Evolutionary conservation across 1,140 invertebrate species (phyloP), one percentile per base, ranked within the genome.

Genomic region (Drosophila bipectinata): DNA sequence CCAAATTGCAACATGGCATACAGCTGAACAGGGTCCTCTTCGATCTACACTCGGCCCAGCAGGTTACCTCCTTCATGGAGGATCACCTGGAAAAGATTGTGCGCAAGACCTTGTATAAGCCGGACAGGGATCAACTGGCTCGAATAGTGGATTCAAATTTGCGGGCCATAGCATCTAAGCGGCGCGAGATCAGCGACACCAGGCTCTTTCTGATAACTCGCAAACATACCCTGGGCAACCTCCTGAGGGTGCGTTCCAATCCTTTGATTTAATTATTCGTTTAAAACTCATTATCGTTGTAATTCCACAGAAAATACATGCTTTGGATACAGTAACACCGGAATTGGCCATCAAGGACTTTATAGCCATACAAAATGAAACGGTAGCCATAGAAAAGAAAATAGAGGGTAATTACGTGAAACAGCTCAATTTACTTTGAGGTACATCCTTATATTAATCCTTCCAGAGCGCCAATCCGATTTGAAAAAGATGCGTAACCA

Each of bases 131-230:
- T 0, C 6, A 14, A 10, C 9, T 80, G 1, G 24, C 14, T 6
- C 63, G 47, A 4, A 0, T 48, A 0, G 37, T 72, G 2, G 67
- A 77, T 0, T 57, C 45, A 1, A 67, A 57, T 1, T 8, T 80
- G 0, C 21, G 58, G 2, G 30, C 12, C 0, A 84, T 84, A 77
- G 2, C 3, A 1, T 12, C 32, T 8, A 71, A 58, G 0, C 79
- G 87, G 9, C 64, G 75, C 9, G 87, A 90, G 26, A 73, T 90
- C 18, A 84, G 79, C 12, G 77, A 83, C 37, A 51, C 68, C 0
- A 72, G 87, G 1, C 51, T 78, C 3, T n/a, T 12, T 2, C 18
- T 90, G 1, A 80, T 90, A n/a, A 63, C 54, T 5, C 71, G 62
- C 8, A 79, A 78, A 15, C 74, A 87, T 24, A 63, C 79, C 3